Evolutionary conservation across 2,888 invertebrate species (phyloP).

Genomic region (Parnassius glacialis): DNA sequence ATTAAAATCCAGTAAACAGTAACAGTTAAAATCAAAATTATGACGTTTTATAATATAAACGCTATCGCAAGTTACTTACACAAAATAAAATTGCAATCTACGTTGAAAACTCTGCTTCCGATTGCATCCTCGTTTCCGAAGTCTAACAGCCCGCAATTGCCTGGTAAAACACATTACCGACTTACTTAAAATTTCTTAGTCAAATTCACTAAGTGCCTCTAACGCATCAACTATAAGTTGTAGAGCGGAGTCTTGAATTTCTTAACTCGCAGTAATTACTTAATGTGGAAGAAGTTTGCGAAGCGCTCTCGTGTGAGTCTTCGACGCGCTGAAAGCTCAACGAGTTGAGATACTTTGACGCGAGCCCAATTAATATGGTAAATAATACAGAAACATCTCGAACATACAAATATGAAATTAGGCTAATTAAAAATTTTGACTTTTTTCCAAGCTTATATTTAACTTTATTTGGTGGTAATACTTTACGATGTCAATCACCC

Average conservation of each 20-base stretch:
- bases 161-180: constrained; percentile 15
- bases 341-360: constrained; percentile 36
- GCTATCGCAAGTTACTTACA: no score
- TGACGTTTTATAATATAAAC: no score
- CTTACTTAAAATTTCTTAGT: constrained; percentile 37
- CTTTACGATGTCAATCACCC: no score
- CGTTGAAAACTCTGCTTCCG: no score
- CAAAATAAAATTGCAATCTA: no score
- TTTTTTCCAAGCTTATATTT: no score
- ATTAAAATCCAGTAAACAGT: no score
- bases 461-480: no score
- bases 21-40: no score
- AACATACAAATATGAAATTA: no score
- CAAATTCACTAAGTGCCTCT: constrained; percentile 54
- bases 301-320: constrained; percentile 38
- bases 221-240: constrained; percentile 42
- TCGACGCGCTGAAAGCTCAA: constrained; percentile 29
- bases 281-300: constrained; percentile 49
- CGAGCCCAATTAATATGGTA: constrained; percentile 20
- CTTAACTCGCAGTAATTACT: constrained; percentile 61
- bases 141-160: constrained; percentile 16
- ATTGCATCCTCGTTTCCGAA: not conserved
- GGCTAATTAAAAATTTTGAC: no score
- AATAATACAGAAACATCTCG: constrained; percentile 4
- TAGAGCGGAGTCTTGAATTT: constrained; percentile 47